Evolutionary conservation across 2,888 invertebrate genomes (phyloP).

Genomic region (Drosophila barbarae): DNA sequence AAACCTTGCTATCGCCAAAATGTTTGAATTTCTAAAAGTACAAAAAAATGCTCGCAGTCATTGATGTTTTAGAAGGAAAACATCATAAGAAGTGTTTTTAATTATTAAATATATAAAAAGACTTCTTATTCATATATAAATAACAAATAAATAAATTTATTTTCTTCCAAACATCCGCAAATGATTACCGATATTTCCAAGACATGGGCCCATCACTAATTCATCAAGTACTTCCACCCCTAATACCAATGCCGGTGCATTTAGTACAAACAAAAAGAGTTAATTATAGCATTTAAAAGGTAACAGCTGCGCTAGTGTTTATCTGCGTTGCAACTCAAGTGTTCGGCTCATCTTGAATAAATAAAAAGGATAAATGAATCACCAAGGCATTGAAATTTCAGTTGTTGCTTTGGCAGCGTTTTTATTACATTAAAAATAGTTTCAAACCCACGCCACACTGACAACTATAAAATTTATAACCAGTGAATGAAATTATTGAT

Average conservation of each 20-base stretch:
- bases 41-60: too few species aligned
- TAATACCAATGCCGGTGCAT: constrained; percentile 27
- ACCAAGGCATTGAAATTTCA: constrained; percentile 3
- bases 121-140: neutral
- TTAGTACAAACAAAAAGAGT: constrained; percentile 18
- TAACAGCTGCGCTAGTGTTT: constrained; percentile 6
- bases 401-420: neutral
- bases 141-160: neutral
- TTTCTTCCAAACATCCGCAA: neutral
- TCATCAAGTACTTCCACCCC: neutral
- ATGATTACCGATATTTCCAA: neutral
- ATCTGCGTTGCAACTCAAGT: neutral
- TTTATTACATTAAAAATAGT: constrained; percentile 17
- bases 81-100: neutral
- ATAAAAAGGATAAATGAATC: neutral
- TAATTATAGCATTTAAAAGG: constrained; percentile 28
- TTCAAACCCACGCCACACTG: constrained; percentile 14
- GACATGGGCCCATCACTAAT: neutral
- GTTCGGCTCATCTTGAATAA: constrained; percentile 1
- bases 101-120: neutral
- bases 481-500: constrained; percentile 51
- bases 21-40: too few species aligned
- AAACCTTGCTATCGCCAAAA: too few species aligned
- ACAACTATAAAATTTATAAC: constrained; percentile 39
- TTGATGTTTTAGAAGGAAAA: too few species aligned